phyloP scores from a whole-genome alignment of 1,140 invertebrate genomes.

The Branchinecta lynchi region DNA sequence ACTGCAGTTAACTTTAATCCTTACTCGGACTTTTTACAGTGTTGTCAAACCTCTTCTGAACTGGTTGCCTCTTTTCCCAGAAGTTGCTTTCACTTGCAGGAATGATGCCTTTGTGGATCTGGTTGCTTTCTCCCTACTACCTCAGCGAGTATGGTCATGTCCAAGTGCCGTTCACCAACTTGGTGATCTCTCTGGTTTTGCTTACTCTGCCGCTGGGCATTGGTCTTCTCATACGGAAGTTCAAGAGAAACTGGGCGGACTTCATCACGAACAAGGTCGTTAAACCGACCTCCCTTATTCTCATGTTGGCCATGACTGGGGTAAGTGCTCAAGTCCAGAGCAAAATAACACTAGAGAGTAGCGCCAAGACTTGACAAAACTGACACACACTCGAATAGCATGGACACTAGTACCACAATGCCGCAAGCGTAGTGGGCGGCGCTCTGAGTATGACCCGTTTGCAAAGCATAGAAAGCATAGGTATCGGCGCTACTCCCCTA shows the following conservation, averaged over 20 bases:
- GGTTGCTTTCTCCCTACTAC: conserved; percentile 57
- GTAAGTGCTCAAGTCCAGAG: no score
- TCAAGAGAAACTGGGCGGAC: conserved; percentile 44
- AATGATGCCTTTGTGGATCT: conserved; percentile 90
- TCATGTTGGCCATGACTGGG: conserved; percentile 43
- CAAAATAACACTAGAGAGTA: no score
- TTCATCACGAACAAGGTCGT: conserved; percentile 54
- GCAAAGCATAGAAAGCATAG: no score
- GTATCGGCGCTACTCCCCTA: no score
- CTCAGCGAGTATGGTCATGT: conserved; percentile 55
- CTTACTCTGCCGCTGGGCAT: conserved; percentile 66
- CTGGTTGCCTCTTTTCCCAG: conserved; percentile 13
- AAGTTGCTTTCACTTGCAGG: conserved; percentile 37
- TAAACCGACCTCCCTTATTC: conserved; percentile 63
- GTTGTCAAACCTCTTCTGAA: no score
- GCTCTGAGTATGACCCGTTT: no score
- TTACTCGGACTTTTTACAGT: no score
- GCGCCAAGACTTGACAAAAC: no score
- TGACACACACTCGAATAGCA: no score
- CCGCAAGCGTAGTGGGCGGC: no score
- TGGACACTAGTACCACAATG: no score
- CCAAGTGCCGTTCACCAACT: conserved; percentile 60
- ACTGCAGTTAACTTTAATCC: no score
- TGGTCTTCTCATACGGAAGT: conserved; percentile 56
- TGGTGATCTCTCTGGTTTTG: conserved; percentile 52